These are phyloP conservation scores for Argya squamiceps DNA, from an alignment of 2,797 vertebrate species.

Conservation along the genomic window DNA sequence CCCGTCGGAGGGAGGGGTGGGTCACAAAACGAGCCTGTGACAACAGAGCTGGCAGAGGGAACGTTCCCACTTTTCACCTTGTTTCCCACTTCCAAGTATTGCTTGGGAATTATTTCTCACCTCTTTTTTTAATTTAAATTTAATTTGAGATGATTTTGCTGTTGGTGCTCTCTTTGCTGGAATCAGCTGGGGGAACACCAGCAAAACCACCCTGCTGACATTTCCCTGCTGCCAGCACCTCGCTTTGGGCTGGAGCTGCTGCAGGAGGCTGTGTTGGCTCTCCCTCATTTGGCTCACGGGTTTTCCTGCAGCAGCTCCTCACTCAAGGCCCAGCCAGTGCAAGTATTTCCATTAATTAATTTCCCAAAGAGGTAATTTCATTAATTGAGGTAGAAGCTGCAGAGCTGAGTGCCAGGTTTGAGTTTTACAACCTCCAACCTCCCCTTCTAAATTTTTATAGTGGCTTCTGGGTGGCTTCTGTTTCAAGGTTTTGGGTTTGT, in stretches of 20 bases:
- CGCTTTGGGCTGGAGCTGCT: background rate
- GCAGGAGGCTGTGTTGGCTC: background rate
- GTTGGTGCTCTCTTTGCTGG: background rate
- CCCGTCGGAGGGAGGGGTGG: fast-evolving
- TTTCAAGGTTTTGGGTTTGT: background rate
- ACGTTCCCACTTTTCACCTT: background rate
- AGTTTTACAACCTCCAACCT: background rate
- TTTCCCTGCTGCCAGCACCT: background rate
- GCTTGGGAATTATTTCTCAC: background rate
- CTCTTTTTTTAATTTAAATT: background rate
- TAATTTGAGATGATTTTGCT: background rate
- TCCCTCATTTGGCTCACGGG: background rate
- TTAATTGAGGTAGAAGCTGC: background rate
- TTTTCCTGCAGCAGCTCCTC: background rate
- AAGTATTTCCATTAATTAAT: background rate
- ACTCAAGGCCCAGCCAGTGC: background rate
- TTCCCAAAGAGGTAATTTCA: background rate
- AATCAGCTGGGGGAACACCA: too few relatives aligned
- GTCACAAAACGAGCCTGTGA: fast-evolving
- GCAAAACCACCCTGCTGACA: background rate
- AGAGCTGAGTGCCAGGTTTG: background rate
- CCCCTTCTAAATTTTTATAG: background rate
- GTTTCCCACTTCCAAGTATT: background rate
- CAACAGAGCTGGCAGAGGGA: background rate
- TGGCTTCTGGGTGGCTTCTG: background rate